Base-by-base conservation (phyloP, 2,797 vertebrate genomes). In the Rhinogobio ventralis region DNA sequence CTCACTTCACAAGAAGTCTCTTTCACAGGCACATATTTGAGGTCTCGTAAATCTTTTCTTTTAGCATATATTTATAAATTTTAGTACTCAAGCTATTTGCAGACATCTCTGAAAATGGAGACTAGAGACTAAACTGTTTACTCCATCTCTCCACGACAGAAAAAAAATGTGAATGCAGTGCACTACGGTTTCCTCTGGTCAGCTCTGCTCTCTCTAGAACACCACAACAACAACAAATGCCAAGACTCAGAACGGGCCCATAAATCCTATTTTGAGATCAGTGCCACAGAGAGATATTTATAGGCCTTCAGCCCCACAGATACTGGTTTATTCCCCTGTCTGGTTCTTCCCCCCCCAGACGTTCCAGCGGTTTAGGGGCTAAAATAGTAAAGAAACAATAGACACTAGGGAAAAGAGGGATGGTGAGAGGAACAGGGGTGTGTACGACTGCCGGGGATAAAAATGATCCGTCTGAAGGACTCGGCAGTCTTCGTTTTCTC, bases 311-410 rank as follows among this genome's bases (percentile, higher is more conserved):
- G 33, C 83, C 53, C 25, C 51, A n/a, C 78, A 71, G 78, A 72
- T 33, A 25, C 85, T 73, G 17, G 62, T 87, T 86, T 84, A 79
- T 72, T 72, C 55, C 51, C 72, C 1, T 68, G 78, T 80, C 83
- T 89, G 55, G 39, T 89, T 62, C 66, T 55, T 28, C 30, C 39
- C 55, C 78, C 88, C 57, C 45, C 2, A 86, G 89, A 87, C 86
- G 86, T 83, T 87, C 39, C 75, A 85, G 85, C 20, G 46, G 86
- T 85, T 82, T 57, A 25, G 20, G 55, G 67, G 75, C 86, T 82
- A 87, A 89, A 88, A 88, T 79, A 85, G 86, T 60, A 76, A 55
- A 71, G 81, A 64, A 67, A 91, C 86, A 91, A 88, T 81, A 49
- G 68, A 25, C 64, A 53, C 53, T 11, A 25, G 23, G 42, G 25